These are phyloP conservation scores for Ariolimax columbianus DNA, from an alignment of 2,888 invertebrate species.

Conservation along the genomic window DNA sequence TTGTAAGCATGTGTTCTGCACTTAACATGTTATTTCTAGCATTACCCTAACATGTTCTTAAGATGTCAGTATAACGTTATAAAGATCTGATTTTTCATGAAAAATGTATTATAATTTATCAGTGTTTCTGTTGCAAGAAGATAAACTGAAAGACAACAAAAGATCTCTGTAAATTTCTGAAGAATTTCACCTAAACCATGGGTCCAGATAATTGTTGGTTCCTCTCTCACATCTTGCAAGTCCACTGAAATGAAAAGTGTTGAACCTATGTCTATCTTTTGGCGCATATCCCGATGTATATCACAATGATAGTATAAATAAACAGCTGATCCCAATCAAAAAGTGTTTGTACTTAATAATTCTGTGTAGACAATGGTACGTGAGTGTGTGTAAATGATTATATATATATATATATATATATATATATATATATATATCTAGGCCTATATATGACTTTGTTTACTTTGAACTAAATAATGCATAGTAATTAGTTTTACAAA, in stretches of 20 bases:
- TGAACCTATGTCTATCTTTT: conserved; percentile 31
- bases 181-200: conserved; percentile 48
- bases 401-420: neutral
- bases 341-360: neutral
- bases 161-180: conserved; percentile 8
- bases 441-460: neutral
- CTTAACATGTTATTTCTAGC: neutral
- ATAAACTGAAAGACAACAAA: neutral
- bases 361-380: neutral
- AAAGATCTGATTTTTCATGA: neutral
- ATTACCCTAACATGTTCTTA: neutral
- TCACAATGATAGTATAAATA: neutral
- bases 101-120: neutral
- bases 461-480: neutral
- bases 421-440: neutral
- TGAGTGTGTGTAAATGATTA: neutral
- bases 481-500: neutral
- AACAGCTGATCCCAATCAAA: neutral
- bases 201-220: conserved; percentile 49
- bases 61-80: neutral
- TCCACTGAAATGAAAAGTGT: conserved; percentile 50
- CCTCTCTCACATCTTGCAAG: conserved; percentile 49
- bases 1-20: neutral
- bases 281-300: neutral
- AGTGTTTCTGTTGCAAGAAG: neutral